A percentile compares a stretch with the other conserved stretches of the same genome.
These are phyloP conservation scores for Deroptyus accipitrinus DNA, from an alignment of 2,113 vertebrate genomes.

Conservation along the genomic window DNA sequence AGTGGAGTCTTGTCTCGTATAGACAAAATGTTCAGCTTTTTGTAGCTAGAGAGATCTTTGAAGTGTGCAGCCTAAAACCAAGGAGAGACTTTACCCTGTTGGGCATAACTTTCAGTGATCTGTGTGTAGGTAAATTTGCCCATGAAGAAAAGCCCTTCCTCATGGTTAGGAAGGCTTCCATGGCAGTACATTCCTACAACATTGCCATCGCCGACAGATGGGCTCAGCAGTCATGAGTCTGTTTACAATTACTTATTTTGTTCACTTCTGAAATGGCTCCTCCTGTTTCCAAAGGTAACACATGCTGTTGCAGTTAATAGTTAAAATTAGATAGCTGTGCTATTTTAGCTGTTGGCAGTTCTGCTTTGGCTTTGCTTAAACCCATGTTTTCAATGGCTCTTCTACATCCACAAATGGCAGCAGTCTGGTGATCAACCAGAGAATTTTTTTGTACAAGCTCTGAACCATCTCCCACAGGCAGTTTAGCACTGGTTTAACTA, in stretches of 20 bases:
- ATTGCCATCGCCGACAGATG: not conserved
- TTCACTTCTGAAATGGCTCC: not conserved
- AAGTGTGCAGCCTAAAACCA: not conserved
- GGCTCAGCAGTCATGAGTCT: not conserved
- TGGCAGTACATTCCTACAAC: not conserved
- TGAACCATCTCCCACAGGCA: not conserved
- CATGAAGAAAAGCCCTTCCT: not conserved
- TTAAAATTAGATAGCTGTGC: not conserved
- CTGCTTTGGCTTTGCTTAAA: not conserved
- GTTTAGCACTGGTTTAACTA: not conserved
- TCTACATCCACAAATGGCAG: not conserved
- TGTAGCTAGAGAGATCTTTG: not conserved
- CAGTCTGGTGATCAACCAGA: not conserved
- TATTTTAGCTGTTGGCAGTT: not conserved
- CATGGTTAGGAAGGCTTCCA: fast-evolving
- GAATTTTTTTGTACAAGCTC: not conserved
- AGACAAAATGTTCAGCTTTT: not conserved
- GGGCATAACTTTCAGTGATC: not conserved
- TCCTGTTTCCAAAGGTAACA: not conserved
- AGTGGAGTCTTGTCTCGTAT: not conserved
- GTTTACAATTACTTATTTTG: not conserved
- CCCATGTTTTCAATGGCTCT: not conserved
- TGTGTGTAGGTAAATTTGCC: not conserved
- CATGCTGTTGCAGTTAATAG: not conserved
- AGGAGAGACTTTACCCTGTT: not conserved